phyloP scores from a whole-genome alignment of 2,113 vertebrate genomes.

The Cinclus mexicanus region DNA sequence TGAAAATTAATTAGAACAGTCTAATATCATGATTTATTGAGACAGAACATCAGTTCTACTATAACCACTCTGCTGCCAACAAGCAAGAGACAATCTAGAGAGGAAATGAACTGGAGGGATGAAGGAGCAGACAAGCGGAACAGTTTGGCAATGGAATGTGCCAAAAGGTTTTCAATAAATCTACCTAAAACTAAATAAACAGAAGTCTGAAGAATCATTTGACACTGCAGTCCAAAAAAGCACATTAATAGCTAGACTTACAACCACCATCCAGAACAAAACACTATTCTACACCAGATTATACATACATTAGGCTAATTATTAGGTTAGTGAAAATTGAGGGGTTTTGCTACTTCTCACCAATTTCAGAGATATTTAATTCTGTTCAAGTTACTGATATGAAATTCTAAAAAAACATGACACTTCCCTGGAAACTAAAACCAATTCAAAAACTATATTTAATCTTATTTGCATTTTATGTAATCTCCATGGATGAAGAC shows the following conservation, averaged over 20 bases:
- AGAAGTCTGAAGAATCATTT: neutral
- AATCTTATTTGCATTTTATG: neutral
- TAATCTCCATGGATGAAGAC: neutral
- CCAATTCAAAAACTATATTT: neutral
- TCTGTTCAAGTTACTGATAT: neutral
- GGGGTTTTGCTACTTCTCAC: neutral
- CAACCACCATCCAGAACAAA: neutral
- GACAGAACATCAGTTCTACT: neutral
- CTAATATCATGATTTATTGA: neutral
- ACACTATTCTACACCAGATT: neutral
- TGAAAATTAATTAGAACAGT: neutral
- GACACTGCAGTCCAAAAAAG: neutral
- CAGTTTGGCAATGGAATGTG: neutral
- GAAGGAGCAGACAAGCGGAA: neutral
- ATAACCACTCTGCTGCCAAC: neutral
- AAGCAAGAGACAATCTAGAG: neutral
- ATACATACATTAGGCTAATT: neutral
- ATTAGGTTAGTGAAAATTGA: neutral
- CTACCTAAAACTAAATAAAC: neutral
- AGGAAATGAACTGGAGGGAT: neutral
- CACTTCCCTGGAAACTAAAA: neutral
- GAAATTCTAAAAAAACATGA: neutral
- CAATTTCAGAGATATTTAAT: neutral
- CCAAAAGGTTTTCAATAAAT: neutral
- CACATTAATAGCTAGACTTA: neutral